Base-by-base conservation (phyloP, 2,797 vertebrate genomes). In the Cyprinella venusta region DNA sequence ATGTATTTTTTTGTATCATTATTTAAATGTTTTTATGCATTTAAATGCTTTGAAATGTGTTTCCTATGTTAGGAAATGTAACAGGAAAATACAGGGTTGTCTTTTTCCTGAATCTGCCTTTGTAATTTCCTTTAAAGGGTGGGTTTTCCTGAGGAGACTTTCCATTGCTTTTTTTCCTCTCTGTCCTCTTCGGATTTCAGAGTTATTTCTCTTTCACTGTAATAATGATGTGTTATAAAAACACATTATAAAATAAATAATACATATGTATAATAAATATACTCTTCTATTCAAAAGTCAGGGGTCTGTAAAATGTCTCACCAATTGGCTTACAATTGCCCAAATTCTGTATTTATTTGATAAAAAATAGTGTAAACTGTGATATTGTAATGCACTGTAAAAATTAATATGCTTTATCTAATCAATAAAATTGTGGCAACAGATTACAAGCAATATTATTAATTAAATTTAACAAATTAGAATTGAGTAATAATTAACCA, bases 111-210 rank as follows among this genome's bases (percentile, higher is more conserved):
- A 84, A 80, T 80, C 56, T 76, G 83, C 83, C 63, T 74, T 84
- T 77, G 88, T 89, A 65, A 86, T 89, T 91, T 91, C 84, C 65
- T 82, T 68, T 77, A 45, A 65, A 78, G 36, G 84, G 88, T 88
- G 88, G 86, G 83, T 88, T 90, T 93, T 93, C 92, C 92, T 92
- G 83, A 21, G 42, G 38, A 56, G 30, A 10, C 79, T 79, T 87
- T 89, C 81, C 85, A 84, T 63, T 68, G 45, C 63, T 84, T 81
- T 84, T 59, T 59, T 76, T 67, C 76, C 13, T 63, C 13, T 61
- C 26, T 64, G 56, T 69, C 63, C 45, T 80, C 82, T 85, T 33
- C 6, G 26, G 59, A 26, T 56, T 65, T 74, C 42, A 38, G 42
- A 15, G n/a, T 64, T 48, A 38, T 4, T 52, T 54, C 5, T 33